Evolutionary conservation across 1,140 invertebrate genomes (phyloP), one percentile per base, ranked within the genome.

Genomic region (Armadillidium nasatum): DNA sequence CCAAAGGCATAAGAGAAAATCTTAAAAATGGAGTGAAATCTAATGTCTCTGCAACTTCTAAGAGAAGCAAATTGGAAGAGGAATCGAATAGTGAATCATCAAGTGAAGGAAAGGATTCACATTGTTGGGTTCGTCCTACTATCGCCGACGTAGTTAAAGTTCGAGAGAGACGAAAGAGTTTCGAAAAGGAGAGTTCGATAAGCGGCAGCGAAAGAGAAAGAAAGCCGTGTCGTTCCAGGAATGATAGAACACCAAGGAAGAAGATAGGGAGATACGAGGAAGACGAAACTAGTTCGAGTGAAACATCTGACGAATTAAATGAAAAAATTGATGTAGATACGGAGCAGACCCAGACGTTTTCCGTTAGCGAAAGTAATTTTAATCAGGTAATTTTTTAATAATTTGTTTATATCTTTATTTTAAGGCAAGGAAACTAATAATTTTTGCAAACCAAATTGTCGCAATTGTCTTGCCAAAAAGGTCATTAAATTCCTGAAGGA

Each of bases 111-210:
- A 22, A 68, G 44, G 75, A 76, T 9, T 76, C 76, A 22, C 10
- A 10, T 67, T 9, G 43, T 1, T 70, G 73, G 22, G 70, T 81
- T 7, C 68, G 77, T 23, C 80, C 80, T 46, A 81, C 80, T 19
- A 81, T 81, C 77, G 80, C 80, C 0, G 80, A 81, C 69, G 71
- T 79, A n/a, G 80, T 81, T 22, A 81, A 81, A 72, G 80, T 75
- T 2, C 71, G 80, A 22, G 80, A 81, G 67, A 71, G 80, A 11
- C 74, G 80, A 44, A 81, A 81, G 54, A 79, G 77, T 45, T 78
- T 78, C 10, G 80, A 81, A 1, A 71, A 69, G 9, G 80, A 81
- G 10, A 77, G 74, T 10, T 72, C 44, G 21, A 13, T 60, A 13
- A 81, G 72, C 23, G 76, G 77, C 44, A 77, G 73, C 46, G 75